A percentile compares a stretch with the other conserved stretches of the same genome.
Conservation (phyloP, 30 jellyfish, hydroid and myxozoan genomes). For the Calvadosia cruxmelitensis region DNA sequence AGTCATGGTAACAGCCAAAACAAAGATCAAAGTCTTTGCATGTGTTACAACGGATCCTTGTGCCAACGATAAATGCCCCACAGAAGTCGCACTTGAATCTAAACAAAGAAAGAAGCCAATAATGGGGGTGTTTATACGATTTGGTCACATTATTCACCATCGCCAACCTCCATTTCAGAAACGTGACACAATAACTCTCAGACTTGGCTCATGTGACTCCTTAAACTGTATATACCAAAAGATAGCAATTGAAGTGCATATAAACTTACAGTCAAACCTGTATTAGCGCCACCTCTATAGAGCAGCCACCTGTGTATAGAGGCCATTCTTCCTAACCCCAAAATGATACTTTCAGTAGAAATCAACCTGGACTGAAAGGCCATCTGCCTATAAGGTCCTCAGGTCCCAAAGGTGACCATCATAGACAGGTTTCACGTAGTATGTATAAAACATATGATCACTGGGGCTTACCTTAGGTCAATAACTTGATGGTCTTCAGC, state of each 20-base stretch:
- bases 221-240: neutral
- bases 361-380: no score
- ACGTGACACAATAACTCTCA: no score
- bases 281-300: no score
- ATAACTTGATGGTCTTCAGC: conserved; percentile 62
- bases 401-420: no score
- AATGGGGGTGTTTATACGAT: neutral
- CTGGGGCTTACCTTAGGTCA: conserved; percentile 40
- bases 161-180: no score
- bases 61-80: conserved; percentile 65
- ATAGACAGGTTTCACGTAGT: no score
- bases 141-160: neutral
- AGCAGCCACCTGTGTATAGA: no score
- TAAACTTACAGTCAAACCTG: no score
- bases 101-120: neutral
- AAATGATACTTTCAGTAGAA: no score
- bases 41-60: conserved; percentile 69
- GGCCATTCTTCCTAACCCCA: no score
- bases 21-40: conserved; percentile 81
- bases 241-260: neutral
- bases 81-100: conserved; percentile 76
- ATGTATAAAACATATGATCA: no score
- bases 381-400: no score
- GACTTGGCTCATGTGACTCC: neutral
- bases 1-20: conserved; percentile 54